Conservation (phyloP, 1,140 invertebrate genomes). For the Platorchestia sp. region DNA sequence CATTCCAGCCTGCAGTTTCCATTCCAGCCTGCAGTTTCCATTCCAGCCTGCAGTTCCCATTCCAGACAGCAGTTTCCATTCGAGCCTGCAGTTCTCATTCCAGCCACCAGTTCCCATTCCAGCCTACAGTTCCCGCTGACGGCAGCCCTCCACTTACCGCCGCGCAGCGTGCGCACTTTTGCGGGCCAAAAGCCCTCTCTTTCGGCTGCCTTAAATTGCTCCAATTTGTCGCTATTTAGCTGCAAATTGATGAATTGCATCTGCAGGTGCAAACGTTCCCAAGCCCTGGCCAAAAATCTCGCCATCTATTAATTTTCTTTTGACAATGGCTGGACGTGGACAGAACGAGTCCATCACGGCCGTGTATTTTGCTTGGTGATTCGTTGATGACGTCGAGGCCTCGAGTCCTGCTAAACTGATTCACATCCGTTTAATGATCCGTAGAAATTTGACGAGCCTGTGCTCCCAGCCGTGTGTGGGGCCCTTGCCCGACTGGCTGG, state of each 20-base stretch:
- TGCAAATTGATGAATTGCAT: conserved; percentile 6
- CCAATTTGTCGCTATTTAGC: conserved; percentile 50
- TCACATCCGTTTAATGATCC: background rate
- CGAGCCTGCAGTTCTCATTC: background rate
- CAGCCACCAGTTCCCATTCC: background rate
- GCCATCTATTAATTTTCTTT: background rate
- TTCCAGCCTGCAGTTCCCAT: background rate
- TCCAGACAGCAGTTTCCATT: background rate
- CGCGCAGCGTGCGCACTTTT: background rate
- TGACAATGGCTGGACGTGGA: background rate
- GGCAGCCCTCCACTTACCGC: background rate
- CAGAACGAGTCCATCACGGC: background rate
- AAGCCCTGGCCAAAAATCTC: background rate
- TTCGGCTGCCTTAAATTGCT: background rate
- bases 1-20: background rate
- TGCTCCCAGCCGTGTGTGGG: background rate
- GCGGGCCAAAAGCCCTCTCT: background rate
- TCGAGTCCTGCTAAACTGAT: background rate
- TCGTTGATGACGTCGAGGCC: background rate
- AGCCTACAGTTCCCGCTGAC: background rate
- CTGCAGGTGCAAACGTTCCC: background rate
- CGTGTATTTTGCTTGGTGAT: background rate
- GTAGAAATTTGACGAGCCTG: background rate
- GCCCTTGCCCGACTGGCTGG: background rate
- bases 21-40: too few relatives aligned